Conservation (phyloP, 2,888 invertebrate genomes). For the Torymus tubicola region DNA sequence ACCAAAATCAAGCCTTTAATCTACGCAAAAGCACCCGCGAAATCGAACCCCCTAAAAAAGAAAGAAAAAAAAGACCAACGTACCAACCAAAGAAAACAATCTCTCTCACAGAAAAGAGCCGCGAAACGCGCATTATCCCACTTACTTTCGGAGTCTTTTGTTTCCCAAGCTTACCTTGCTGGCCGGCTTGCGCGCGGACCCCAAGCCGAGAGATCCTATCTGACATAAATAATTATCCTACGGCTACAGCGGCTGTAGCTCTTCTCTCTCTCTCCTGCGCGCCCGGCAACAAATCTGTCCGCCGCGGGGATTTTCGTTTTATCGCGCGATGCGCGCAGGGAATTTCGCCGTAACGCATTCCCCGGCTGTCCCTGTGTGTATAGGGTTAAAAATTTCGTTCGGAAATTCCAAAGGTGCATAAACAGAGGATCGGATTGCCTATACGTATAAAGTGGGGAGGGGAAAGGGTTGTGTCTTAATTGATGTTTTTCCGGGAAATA, state of each 20-base stretch:
- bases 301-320: conserved; percentile 65
- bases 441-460: background rate
- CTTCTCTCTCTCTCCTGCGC: conserved; percentile 55
- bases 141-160: conserved; percentile 70
- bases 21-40: conserved; percentile 7
- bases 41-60: background rate
- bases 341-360: conserved; percentile 62
- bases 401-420: conserved; percentile 32
- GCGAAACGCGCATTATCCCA: conserved; percentile 51
- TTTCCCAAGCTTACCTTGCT: conserved; percentile 64
- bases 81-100: too few species aligned
- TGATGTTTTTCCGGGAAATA: background rate
- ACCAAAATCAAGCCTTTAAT: conserved; percentile 19
- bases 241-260: conserved; percentile 12
- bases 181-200: background rate
- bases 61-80: background rate
- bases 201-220: conserved; percentile 73
- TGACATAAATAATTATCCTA: conserved; percentile 76
- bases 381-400: conserved; percentile 23
- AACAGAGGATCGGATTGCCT: conserved; percentile 26
- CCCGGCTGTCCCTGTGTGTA: conserved; percentile 25
- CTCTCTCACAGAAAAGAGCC: too few species aligned
- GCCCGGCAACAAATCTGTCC: conserved; percentile 62
- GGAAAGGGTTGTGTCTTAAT: conserved; percentile 12
- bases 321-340: conserved; percentile 51